Percentiles rank a stretch among this genome's conserved stretches.
These are phyloP conservation scores for Erythrolamprus reginae DNA, from an alignment of 2,113 vertebrate genomes.

Conservation along the genomic window DNA sequence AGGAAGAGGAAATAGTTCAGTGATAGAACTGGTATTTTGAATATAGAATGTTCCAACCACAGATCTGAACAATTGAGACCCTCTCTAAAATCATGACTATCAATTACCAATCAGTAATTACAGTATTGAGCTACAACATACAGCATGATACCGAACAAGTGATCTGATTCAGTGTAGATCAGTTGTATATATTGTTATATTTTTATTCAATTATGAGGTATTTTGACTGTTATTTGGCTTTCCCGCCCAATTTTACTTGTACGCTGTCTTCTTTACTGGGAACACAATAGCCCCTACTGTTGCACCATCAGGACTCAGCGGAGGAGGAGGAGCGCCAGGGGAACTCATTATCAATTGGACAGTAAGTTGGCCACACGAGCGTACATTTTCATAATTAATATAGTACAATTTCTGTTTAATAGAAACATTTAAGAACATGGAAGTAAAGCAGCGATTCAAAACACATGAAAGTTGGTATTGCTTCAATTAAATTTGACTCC, in stretches of 20 bases:
- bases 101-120: background rate
- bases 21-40: background rate
- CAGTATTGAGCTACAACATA: background rate
- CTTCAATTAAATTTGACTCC: background rate
- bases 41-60: background rate
- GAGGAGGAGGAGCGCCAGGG: constrained; percentile 88
- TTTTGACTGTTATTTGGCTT: fast-evolving
- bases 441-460: background rate
- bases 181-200: background rate
- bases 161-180: background rate
- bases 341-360: constrained; percentile 94
- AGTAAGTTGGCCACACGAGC: constrained; percentile 67
- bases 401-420: background rate
- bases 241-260: background rate
- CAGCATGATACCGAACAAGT: background rate
- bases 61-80: background rate
- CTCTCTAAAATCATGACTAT: background rate
- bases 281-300: constrained; percentile 81
- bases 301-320: constrained; percentile 89
- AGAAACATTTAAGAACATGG: background rate
- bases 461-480: background rate
- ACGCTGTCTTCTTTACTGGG: constrained; percentile 9
- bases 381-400: background rate
- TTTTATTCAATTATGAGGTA: background rate
- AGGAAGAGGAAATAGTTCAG: background rate